Conservation (phyloP, 2,113 vertebrate genomes). For the Seriola aureovittata region DNA sequence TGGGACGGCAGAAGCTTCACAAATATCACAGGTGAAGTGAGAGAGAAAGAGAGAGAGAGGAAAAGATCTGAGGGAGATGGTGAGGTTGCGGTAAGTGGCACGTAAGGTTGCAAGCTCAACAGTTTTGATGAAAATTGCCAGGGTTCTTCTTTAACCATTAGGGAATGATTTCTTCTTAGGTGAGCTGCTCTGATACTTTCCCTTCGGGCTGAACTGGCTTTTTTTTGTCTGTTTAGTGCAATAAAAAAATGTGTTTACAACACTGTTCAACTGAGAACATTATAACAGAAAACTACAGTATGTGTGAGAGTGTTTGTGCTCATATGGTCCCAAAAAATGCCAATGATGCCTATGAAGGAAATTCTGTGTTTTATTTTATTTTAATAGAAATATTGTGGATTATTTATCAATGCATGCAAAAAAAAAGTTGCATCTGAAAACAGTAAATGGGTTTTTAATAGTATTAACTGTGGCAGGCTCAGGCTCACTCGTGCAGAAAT, state of each 20-base stretch:
- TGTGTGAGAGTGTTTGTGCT: background rate
- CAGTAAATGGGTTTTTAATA: background rate
- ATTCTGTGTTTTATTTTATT: background rate
- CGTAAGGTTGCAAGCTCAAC: constrained; percentile 1
- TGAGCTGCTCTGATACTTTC: constrained; percentile 14
- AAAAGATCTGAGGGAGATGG: constrained; percentile 51
- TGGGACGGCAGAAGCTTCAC: constrained; percentile 63
- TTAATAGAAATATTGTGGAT: background rate
- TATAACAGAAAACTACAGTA: background rate
- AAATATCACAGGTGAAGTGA: constrained; percentile 62
- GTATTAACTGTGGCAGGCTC: background rate
- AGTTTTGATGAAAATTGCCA: constrained; percentile 19
- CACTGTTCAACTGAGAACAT: background rate
- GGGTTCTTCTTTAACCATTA: background rate
- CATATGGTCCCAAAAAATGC: background rate
- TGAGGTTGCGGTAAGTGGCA: constrained; percentile 34
- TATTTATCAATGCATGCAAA: background rate
- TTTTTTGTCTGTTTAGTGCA: constrained; percentile 9
- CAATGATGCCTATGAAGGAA: background rate
- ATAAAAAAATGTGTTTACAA: background rate
- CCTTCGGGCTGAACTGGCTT: background rate
- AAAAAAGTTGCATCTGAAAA: background rate
- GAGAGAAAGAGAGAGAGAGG: constrained; percentile 41
- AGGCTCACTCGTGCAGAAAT: constrained; percentile 6
- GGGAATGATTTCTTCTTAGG: constrained; percentile 1